Conservation (phyloP, 2,113 vertebrate species). For the Platichthys flesus region DNA sequence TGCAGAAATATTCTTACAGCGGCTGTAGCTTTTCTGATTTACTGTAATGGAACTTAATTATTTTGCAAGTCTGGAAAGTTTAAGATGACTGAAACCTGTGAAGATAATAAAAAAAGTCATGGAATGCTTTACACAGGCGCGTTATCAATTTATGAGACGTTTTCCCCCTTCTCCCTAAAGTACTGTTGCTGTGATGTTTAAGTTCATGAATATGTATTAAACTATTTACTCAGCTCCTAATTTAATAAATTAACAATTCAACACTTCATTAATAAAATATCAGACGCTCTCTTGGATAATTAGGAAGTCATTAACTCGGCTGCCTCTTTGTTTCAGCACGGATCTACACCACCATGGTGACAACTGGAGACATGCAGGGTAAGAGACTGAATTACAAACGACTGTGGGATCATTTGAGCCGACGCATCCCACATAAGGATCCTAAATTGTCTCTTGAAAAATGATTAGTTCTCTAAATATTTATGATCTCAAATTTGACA, state of each 20-base stretch:
- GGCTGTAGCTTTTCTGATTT: background rate
- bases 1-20: background rate
- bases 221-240: slow-evolving; percentile 23
- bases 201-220: slow-evolving; percentile 32
- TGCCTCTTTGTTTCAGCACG: slow-evolving; percentile 84
- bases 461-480: slow-evolving; percentile 17
- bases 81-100: background rate
- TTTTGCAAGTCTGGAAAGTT: background rate
- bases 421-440: background rate
- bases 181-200: slow-evolving; percentile 1
- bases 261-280: slow-evolving; percentile 49
- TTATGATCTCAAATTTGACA: background rate
- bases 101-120: background rate
- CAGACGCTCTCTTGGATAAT: slow-evolving; percentile 33
- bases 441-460: background rate
- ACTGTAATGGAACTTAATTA: background rate
- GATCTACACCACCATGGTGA: slow-evolving; percentile 92
- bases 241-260: slow-evolving; percentile 39
- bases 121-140: background rate
- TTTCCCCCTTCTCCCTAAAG: slow-evolving; percentile 6
- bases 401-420: background rate
- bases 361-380: slow-evolving; percentile 90
- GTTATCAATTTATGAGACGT: background rate
- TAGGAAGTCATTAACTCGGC: slow-evolving; percentile 43
- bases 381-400: slow-evolving; percentile 60